Evolutionary conservation across 2,888 invertebrate species (phyloP), one percentile per base, ranked within the genome.

Genomic region (Apodemia zela): DNA sequence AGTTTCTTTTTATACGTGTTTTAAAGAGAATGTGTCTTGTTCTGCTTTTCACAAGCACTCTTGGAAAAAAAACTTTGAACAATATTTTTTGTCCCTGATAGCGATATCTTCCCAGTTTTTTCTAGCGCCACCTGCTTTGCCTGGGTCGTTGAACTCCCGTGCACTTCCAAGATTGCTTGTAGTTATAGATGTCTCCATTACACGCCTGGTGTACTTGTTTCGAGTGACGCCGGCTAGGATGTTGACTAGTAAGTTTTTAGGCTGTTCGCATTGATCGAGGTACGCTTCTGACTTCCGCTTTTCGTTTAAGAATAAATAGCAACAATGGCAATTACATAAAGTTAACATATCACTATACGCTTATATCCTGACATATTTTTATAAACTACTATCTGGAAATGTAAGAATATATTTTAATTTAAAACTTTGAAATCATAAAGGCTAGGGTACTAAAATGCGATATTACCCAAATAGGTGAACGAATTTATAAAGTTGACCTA

Each of bases 41-140:
- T 42, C n/a, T 42, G 15, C 15, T 42, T 10, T 42, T 42, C 4
- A 15, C 42, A 42, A 42, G 42, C 38, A 38, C 38, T 18, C 47
- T 49, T 49, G 47, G 17, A 47, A 11, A 49, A 49, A 51, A 51
- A 8, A 51, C 51, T 49, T 49, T 18, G 13, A 51, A 51, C 21
- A 42, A 15, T 42, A 42, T 42, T 51, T 51, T 54, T 54, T 51
- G 54, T 21, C 5, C 54, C 21, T 25, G 54, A 21, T 21, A 54
- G 21, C 25, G 25, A 54, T 54, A 54, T 54, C 25, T 54, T 54
- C 54, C 29, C 54, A 54, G 54, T 54, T 54, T 54, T 54, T 54
- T 29, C 54, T 45, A 45, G 45, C 45, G 45, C n/a, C 25, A 29
- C 54, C 29, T 54, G 13, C 51, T 11, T 21, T 15, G 29, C 54